Base-by-base conservation (phyloP, 2,113 vertebrate genomes). In the Stictonetta naevosa region DNA sequence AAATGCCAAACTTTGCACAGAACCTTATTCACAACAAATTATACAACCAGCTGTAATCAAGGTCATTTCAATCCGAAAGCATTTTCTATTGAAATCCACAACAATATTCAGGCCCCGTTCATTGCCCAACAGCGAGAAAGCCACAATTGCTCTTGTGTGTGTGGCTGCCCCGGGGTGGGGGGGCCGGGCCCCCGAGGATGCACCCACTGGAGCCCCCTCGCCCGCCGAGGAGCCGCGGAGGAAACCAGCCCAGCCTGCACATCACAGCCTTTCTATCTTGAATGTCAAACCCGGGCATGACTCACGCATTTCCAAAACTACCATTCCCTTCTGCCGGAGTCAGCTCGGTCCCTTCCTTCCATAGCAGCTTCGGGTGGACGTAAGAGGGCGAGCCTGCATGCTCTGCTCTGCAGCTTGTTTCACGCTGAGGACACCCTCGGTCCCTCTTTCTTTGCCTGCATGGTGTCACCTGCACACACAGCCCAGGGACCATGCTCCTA, bases 11-110 rank as follows among this genome's bases (percentile, higher is more conserved):
- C 62, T 96, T 86, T 55, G 66, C 58, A 42, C 71, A 92, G 92
- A 84, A 81, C 48, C 48, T 92, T 69, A 79, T 94, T 93, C 67
- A 79, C 86, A 92, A 22, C 34, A 71, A 77, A 93, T 87, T 80
- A 83, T 91, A 81, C 52, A 88, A 85, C 14, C 46, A 33, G 63
- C 66, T 77, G 33, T 69, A 94, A 91, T 68, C 44, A 40, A 90
- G 71, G 83, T 79, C 46, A 42, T 86, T 95, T 53, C 83, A 76
- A 79, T 91, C 74, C 40, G 77, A 68, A 84, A 86, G 73, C 73
- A 62, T 94, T 96, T 90, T 71, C 93, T 77, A 38, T 89, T 85
- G 86, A 95, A 95, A 95, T 89, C 60, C 53, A 68, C 42, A 81
- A 89, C 72, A 93, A 90, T 89, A 90, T 92, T 91, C 56, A 40